phyloP scores from a whole-genome alignment of 1,140 invertebrate species.

The Tetranychus urticae region DNA sequence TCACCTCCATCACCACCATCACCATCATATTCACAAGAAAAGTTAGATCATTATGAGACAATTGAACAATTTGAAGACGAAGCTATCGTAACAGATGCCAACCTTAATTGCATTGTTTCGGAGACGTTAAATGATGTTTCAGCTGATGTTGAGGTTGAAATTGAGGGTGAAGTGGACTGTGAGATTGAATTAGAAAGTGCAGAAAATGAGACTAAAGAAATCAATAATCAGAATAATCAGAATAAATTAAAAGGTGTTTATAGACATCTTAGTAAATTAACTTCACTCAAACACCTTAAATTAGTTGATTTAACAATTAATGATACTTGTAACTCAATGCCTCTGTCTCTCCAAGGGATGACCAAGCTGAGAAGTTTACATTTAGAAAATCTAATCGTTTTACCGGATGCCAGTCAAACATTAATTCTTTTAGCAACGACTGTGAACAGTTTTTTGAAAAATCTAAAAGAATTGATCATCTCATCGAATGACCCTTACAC shows the following conservation, averaged over 20 bases:
- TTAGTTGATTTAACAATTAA: slow-evolving; percentile 2
- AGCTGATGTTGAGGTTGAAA: background rate
- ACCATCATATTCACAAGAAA: too few species aligned
- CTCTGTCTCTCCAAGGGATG: slow-evolving; percentile 1
- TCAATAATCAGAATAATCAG: background rate
- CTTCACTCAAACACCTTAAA: background rate
- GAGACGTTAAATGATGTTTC: background rate
- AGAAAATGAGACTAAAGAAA: background rate
- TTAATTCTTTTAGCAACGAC: background rate
- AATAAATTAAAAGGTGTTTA: background rate
- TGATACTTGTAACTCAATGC: background rate
- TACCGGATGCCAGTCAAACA: slow-evolving; percentile 1
- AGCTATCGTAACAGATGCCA: too few species aligned
- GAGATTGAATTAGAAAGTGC: background rate
- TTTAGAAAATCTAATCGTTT: background rate
- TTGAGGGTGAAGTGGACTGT: background rate
- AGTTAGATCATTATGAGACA: too few species aligned
- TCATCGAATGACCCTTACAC: background rate
- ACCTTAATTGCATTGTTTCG: background rate
- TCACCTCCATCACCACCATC: background rate
- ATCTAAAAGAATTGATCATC: background rate
- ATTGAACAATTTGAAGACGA: too few species aligned
- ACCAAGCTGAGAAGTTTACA: background rate
- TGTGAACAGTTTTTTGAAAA: background rate
- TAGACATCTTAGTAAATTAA: slow-evolving; percentile 2